Base-by-base conservation (phyloP, 2,113 vertebrate species). In the Bos indicus region DNA sequence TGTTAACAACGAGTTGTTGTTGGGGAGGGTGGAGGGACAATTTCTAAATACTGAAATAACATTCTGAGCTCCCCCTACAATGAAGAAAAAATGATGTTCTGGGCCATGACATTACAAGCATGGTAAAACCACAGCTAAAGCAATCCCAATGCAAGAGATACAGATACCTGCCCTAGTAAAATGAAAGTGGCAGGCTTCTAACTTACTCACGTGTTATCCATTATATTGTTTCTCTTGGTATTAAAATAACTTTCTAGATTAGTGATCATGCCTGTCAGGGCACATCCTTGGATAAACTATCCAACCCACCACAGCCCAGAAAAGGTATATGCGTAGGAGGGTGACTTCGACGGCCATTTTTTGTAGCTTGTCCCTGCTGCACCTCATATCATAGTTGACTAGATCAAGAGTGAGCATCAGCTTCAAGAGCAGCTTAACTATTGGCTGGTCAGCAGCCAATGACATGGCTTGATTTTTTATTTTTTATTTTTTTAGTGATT, bases 1-100 rank as follows among this genome's bases (percentile, higher is more conserved):
- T 97, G 81, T 96, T 94, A 98, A 96, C 85, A 90, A 96, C 87
- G 91, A 98, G 96, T 91, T 97, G 94, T 97, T 97, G 71, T 80
- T 98, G 95, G 46, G 26, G 14, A 91, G 21, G 46, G 15, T 13
- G 57, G 56, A 91, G 7, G 60, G 15, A 86, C 21, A 95, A 56
- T 48, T 89, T 26, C 40, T 91, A 98, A 98, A 90, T 95, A 97
- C 77, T 97, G 81, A 97, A 98, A 97, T 82, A 48, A 95, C 36
- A 97, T 77, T 97, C 97, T 97, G 92, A 96, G 51, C 12, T 43
- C 28, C 94, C 84, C 33, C 93, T 56, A 96, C 0, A 0, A 95
- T 97, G 83, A 98, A 96, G 94, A 95, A 67, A 97, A 98, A 90
- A 95, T 96, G 67, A 77, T 40, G 25, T 86, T 92, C 46, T 78